Evolutionary conservation across 2,113 vertebrate genomes (phyloP), one percentile per base, ranked within the genome.

Genomic region (Lophius piscatorius): DNA sequence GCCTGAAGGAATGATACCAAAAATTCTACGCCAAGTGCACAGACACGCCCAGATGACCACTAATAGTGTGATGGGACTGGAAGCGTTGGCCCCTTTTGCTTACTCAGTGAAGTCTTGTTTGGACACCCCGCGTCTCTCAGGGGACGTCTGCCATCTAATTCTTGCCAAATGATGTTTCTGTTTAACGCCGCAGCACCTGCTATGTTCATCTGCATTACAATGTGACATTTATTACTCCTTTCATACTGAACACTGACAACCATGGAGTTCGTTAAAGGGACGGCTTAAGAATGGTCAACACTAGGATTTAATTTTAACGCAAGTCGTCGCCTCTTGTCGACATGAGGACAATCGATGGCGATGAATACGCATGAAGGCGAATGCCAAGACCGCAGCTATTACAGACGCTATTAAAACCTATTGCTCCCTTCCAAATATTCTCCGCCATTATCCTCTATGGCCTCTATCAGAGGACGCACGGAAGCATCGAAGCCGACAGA

Each of bases 171-270:
- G 68, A 81, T 36, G 62, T 75, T n/a, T 63, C 76, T 81, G 79
- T 68, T 89, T 86, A 84, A 80, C 78, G 78, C 81, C 70, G 77
- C 63, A 14, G 75, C 75, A 83, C 74, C 80, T 84, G 76, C 55
- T 77, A 51, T 33, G 63, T 63, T 52, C 66, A 51, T 74, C 39
- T 49, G 61, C 48, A 26, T 49, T 24, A n/a, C 51, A 63, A 18
- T 48, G 52, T 50, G 18, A 13, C 6, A 31, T 31, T 29, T 10
- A 10, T 13, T 26, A 41, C 28, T 10, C 36, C 26, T 31, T 20
- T 3, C 14, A 17, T 36, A 31, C 9, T 23, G 41, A 49, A 46
- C 36, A 23, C 29, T 9, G 44, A 55, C 35, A 56, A 66, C 24
- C 38, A 13, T 47, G 11, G 3, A 34, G 31, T 14, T 28, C 29